Evolutionary conservation across 2,888 invertebrate genomes (phyloP).

Genomic region (Xylota sylvarum): DNA sequence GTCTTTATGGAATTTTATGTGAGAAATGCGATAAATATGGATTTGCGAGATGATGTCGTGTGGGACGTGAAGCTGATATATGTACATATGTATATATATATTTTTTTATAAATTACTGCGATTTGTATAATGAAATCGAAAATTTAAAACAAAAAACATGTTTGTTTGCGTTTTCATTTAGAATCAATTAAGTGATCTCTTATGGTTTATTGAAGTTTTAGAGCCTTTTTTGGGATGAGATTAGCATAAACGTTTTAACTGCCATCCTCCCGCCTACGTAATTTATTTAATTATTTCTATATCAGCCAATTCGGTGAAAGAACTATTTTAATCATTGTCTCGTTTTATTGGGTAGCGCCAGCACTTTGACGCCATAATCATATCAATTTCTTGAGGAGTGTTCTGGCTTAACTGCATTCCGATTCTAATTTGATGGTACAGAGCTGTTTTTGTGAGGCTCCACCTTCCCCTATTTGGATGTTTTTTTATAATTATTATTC

Average conservation of each 20-base stretch:
- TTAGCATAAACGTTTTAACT: constrained; percentile 56
- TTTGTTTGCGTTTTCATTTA: constrained; percentile 35
- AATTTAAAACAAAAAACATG: constrained; percentile 7
- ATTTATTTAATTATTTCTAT: constrained; percentile 50
- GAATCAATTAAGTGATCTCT: constrained; percentile 58
- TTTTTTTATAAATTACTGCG: constrained; percentile 13
- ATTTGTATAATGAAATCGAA: constrained; percentile 34
- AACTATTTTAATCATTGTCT: constrained; percentile 35
- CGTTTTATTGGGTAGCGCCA: constrained; percentile 53
- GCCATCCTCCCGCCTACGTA: constrained; percentile 60
- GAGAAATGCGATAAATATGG: constrained; percentile 52
- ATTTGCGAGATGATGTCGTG: constrained; percentile 35
- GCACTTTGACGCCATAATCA: constrained; percentile 30
- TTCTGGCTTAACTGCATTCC: constrained; percentile 48
- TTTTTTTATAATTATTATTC: neutral
- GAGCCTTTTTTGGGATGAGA: constrained; percentile 15
- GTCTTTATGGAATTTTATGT: constrained; percentile 12
- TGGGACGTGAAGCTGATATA: constrained; percentile 26
- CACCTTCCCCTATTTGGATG: neutral
- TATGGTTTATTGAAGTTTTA: constrained; percentile 13
- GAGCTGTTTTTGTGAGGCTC: neutral
- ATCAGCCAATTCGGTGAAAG: constrained; percentile 30
- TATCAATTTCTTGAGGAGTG: constrained; percentile 24
- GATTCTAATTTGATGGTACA: neutral
- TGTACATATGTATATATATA: neutral